phyloP scores from a whole-genome alignment of 2,113 vertebrate species.

The Apodemus speciosus region DNA sequence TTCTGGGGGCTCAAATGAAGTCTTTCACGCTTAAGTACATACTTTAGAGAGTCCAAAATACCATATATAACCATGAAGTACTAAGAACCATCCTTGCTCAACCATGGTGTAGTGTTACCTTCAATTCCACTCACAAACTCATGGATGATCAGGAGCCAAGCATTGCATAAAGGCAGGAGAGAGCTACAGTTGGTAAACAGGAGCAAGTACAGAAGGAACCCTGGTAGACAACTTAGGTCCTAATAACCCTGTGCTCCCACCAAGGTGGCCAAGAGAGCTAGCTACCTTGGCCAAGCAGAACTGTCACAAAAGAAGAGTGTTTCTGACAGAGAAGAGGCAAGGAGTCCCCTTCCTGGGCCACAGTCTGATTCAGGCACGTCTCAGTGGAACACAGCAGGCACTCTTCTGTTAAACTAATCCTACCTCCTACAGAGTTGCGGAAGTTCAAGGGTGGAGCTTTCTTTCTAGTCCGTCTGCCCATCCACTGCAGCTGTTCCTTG shows the following conservation, averaged over 20 bases:
- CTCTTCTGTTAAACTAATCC: slow-evolving; percentile 28
- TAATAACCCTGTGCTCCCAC: not conserved
- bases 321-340: slow-evolving; percentile 42
- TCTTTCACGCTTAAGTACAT: not conserved
- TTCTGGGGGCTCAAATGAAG: slow-evolving; percentile 42
- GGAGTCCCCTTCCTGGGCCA: slow-evolving; percentile 44
- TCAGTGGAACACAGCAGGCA: not conserved
- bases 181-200: not conserved
- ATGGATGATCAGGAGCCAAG: not conserved
- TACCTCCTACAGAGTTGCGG: not conserved
- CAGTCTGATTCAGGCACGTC: not conserved
- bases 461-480: not conserved
- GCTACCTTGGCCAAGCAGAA: not conserved
- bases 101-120: not conserved
- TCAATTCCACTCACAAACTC: slow-evolving; percentile 41
- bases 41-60: slow-evolving; percentile 23
- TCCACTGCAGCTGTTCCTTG: not conserved
- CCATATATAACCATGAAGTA: not conserved
- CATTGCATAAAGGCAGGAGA: not conserved
- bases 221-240: not conserved
- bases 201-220: not conserved
- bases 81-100: slow-evolving; percentile 3
- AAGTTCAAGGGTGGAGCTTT: slow-evolving; percentile 31
- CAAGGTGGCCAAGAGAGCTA: not conserved
- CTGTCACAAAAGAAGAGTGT: slow-evolving; percentile 28